Base-by-base conservation (phyloP, 2,797 vertebrate species). In the Enteromius mattozi region DNA sequence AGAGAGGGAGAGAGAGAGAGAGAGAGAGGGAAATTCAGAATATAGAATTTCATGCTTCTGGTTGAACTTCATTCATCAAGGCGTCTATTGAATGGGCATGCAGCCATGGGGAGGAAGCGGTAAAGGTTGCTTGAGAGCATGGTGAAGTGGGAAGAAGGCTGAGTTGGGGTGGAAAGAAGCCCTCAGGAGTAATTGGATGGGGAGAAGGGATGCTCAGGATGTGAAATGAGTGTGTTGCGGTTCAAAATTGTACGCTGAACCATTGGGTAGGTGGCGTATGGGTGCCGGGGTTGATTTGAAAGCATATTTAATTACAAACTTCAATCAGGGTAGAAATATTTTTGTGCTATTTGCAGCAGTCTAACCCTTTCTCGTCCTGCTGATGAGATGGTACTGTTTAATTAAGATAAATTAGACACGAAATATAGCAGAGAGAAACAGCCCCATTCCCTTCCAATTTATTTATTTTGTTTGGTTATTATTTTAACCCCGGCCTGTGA, bases 31-130 rank as follows among this genome's bases (percentile, higher is more conserved):
- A 84, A 86, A 86, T 85, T 87, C 71, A 84, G 83, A 88, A 88
- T 90, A 88, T 90, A 88, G 86, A 82, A 86, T 88, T 90, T 90
- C 89, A 88, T 84, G 85, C 89, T 87, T 27, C 70, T 85, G 88
- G 69, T 40, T 65, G n/a, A 75, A 78, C 81, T 88, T 90, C 89
- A 88, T 90, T 90, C 88, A 88, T 88, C 88, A 88, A 77, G 56
- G 75, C 86, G 86, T 88, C 78, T 88, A 85, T 84, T 72, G 87
- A 86, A 85, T 88, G 87, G 85, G 88, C 87, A 68, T 85, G 85
- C 65, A 80, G 87, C 86, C 85, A 83, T 86, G 86, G 85, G 66
- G 59, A 81, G 85, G 78, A 86, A 72, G 80, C 45, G 65, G 24
- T 45, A 77, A 84, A 84, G 74, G 75, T 83, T 69, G 49, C 17